phyloP scores from a whole-genome alignment of 2,888 invertebrate genomes.

The Monopis laevigella region DNA sequence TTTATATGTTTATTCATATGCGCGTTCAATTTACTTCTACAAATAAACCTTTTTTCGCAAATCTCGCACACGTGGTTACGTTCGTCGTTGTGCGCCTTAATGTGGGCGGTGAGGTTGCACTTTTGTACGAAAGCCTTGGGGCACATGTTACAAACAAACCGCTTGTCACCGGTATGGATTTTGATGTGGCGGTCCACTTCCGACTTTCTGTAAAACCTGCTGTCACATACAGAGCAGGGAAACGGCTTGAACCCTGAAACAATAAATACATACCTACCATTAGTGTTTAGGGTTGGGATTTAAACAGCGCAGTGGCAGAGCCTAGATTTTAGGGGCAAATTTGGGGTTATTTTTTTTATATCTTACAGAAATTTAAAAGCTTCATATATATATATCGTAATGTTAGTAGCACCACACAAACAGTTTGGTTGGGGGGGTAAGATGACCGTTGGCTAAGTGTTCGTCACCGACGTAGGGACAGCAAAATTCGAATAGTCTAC shows the following conservation, averaged over 20 bases:
- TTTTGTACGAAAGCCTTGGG: slow-evolving; percentile 48
- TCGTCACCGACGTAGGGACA: too few species aligned
- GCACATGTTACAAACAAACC: slow-evolving; percentile 44
- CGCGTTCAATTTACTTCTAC: slow-evolving; percentile 35
- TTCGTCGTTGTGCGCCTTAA: slow-evolving; percentile 45
- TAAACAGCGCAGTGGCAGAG: too few species aligned
- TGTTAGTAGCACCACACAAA: too few species aligned
- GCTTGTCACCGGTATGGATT: slow-evolving; percentile 47
- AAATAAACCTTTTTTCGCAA: slow-evolving; percentile 42
- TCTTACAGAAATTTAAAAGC: too few species aligned
- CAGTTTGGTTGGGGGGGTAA: too few species aligned
- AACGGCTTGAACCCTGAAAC: slow-evolving; percentile 36
- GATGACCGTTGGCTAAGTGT: too few species aligned
- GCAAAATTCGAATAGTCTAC: too few species aligned
- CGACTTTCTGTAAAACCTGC: slow-evolving; percentile 46
- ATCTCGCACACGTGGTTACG: slow-evolving; percentile 35
- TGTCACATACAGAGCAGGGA: slow-evolving; percentile 38
- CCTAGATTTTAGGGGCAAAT: too few species aligned
- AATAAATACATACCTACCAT: too few species aligned
- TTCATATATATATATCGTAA: too few species aligned
- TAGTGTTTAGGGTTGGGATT: too few species aligned
- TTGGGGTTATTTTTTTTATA: too few species aligned
- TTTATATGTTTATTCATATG: slow-evolving; percentile 43
- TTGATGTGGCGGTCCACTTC: slow-evolving; percentile 47
- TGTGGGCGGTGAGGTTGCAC: slow-evolving; percentile 47